These are phyloP conservation scores for Aphelocoma californica DNA, from an alignment of 2,797 vertebrate genomes.

Conservation along the genomic window DNA sequence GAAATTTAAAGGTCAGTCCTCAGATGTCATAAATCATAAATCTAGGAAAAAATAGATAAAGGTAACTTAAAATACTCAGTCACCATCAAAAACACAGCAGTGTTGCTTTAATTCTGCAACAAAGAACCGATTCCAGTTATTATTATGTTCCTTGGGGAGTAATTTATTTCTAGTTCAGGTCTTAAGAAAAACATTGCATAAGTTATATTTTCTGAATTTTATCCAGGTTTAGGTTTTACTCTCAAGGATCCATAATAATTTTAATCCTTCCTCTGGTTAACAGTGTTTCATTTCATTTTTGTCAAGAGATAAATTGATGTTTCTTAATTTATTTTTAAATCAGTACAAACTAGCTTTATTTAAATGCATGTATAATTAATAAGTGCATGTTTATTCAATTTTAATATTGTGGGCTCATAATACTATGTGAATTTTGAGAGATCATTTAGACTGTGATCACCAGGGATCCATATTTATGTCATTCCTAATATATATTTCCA, in stretches of 20 bases:
- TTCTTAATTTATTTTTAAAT: constrained; percentile 15
- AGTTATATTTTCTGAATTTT: background rate
- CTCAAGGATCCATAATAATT: background rate
- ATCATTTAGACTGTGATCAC: background rate
- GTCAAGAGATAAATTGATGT: background rate
- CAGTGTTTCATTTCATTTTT: background rate
- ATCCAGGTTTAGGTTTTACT: background rate
- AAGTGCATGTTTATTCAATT: background rate
- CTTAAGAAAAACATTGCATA: background rate
- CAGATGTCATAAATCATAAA: constrained; percentile 50
- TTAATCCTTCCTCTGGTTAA: background rate
- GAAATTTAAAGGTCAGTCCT: constrained; percentile 52
- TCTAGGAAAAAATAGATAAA: constrained; percentile 39
- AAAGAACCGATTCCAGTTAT: constrained; percentile 24
- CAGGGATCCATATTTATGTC: background rate
- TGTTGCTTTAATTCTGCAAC: constrained; percentile 15
- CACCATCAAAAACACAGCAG: constrained; percentile 15
- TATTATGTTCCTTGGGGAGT: constrained; percentile 11
- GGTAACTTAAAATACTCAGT: constrained; percentile 23
- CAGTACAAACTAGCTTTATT: background rate
- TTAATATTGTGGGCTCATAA: background rate
- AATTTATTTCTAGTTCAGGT: constrained; percentile 20
- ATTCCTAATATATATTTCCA: background rate
- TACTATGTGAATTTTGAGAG: background rate
- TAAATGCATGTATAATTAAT: constrained; percentile 13